Percentiles rank a stretch among this genome's conserved stretches.
phyloP scores from a whole-genome alignment of 2,797 vertebrate species.

The Hipposideros larvatus region DNA sequence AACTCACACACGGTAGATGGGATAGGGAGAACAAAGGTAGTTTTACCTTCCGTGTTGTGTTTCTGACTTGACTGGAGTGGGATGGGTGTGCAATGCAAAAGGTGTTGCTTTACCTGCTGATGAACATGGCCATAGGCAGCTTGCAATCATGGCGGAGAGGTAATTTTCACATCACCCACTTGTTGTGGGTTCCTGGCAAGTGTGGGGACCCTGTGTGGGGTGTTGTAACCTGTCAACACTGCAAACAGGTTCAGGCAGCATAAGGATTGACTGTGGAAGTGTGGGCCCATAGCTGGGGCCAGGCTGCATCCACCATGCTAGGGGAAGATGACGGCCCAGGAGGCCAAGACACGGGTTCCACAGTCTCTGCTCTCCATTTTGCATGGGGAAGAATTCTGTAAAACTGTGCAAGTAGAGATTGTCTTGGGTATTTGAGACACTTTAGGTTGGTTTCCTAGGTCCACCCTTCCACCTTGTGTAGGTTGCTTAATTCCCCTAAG shows the following conservation, averaged over 20 bases:
- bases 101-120: slow-evolving; percentile 28
- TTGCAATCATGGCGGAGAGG: neutral
- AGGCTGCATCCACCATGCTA: neutral
- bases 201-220: neutral
- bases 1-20: neutral
- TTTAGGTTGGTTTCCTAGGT: neutral
- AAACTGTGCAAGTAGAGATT: neutral
- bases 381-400: neutral
- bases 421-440: neutral
- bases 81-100: slow-evolving; percentile 22
- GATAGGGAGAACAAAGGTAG: neutral
- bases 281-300: neutral
- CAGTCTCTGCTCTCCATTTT: neutral
- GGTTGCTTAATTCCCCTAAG: neutral
- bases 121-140: slow-evolving; percentile 1
- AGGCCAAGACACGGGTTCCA: neutral
- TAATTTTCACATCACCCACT: neutral
- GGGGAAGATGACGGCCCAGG: neutral
- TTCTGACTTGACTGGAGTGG: slow-evolving; percentile 32
- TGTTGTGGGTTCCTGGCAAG: neutral
- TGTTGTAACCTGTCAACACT: neutral
- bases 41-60: neutral
- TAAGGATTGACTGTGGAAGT: neutral
- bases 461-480: neutral
- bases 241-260: neutral